phyloP scores from a whole-genome alignment of 2,113 vertebrate genomes.

The Oncorhynchus nerka region DNA sequence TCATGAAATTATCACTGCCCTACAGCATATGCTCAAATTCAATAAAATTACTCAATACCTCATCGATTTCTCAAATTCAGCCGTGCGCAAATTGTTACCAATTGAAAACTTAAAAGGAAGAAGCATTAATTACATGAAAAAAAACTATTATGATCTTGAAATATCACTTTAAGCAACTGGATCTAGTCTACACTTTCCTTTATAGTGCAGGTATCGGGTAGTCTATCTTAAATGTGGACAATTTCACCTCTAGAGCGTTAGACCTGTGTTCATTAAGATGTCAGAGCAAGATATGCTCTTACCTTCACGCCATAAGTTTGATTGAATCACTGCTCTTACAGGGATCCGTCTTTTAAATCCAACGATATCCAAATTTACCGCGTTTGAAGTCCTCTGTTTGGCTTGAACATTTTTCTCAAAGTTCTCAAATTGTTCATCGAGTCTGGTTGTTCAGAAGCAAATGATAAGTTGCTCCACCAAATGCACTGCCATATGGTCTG shows the following conservation, averaged over 20 bases:
- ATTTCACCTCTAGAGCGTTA: no score
- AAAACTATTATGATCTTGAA: not conserved
- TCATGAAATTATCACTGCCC: no score
- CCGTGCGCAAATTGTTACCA: no score
- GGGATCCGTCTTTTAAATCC: conserved; percentile 59
- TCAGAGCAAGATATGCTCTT: conserved; percentile 29
- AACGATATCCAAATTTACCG: conserved; percentile 51
- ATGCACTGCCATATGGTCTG: not conserved
- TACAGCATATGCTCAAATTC: no score
- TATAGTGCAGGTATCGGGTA: no score
- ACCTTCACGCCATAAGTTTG: conserved; percentile 80
- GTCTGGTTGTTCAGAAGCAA: not conserved
- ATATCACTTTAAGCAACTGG: no score
- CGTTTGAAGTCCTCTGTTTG: conserved; percentile 40
- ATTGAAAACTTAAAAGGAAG: no score
- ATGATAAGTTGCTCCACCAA: not conserved
- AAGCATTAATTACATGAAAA: no score
- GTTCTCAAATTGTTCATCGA: conserved; percentile 20
- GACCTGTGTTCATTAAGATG: not conserved
- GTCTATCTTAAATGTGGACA: no score
- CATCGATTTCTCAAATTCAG: no score
- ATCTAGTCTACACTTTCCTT: no score
- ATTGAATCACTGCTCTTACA: conserved; percentile 55
- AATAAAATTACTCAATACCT: no score
- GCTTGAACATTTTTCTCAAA: conserved; percentile 48